Evolutionary conservation across 2,113 vertebrate species (phyloP), one percentile per base, ranked within the genome.

Genomic region (Sinocyclocheilus anophthalmus): DNA sequence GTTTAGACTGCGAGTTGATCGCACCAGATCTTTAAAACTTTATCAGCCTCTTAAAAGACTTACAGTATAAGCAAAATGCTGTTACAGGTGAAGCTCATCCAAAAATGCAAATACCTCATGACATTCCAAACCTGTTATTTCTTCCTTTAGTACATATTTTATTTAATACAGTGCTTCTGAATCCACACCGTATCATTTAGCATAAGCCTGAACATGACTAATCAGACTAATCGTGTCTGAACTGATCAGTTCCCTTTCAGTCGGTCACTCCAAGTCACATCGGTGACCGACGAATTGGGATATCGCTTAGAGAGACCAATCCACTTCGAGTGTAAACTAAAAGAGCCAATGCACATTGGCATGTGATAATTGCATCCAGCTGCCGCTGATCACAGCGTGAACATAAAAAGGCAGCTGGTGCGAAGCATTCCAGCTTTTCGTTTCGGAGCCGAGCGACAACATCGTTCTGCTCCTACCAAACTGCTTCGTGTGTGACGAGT

Each of bases 1-100:
- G 67, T 70, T 70, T 72, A 53, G 45, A 83, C 20, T 69, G 80
- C 80, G 10, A 82, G 45, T 22, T 1, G 45, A 82, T 33, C 9
- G 11, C 72, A 83, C 26, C 81, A 72, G 81, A 69, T 83, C 65
- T 55, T 72, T 55, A 83, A 83, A 26, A 53, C 65, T 39, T 55
- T 26, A 72, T 72, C 26, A 55, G 45, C 20, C 65, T 33, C 10
- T 16, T 53, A 26, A 83, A 53, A 69, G 42, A 82, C 80, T 22
- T 48, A 24, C 57, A 16, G 50, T 16, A 53, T 53, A 20, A 20
- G 72, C 20, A 42, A 50, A 76, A 50, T 50, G 73, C n/a, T 14
- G n/a, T 14, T 13, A 50, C 48, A 76, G 42, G 45, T 50, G n/a
- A 20, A 75, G 22, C 11, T 75, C 22, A 73, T 42, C 37, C 70